Base-by-base conservation (phyloP, 1,140 invertebrate species). In the Brachionus rubens region DNA sequence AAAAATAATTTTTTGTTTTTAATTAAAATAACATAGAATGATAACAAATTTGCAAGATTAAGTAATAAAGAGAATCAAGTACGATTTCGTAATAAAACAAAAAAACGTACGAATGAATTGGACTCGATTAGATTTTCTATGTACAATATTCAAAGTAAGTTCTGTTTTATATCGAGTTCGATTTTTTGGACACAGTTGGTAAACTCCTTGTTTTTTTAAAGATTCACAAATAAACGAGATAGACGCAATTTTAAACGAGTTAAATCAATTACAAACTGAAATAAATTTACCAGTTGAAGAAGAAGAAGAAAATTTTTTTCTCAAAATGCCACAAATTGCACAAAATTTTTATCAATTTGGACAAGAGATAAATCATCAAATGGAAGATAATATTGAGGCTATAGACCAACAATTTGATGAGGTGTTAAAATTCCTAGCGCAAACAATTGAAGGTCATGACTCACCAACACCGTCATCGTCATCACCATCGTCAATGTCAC, bases 101-200 rank as follows among this genome's bases (percentile, higher is more conserved):
- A 43, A 30, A 65, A 65, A 43, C 59, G 59, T 21, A 41, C 59
- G 33, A 21, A 65, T 65, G 59, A 65, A 72, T 33, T 72, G 48
- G 68, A 72, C 43, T 72, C 68, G n/a, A 30, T 72, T 50, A 72
- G 68, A 33, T 48, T 72, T 72, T 72, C 68, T 50, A 72, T 72
- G 68, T 72, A 72, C 48, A 54, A 48, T 54, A 72, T 72, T 48
- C 68, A 72, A 72, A 72, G 68, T 72, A 72, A 48, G 68, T 54
- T 33, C 21, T 30, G 46, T 36, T 26, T 70, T 70, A 43, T n/a
- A n/a, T n/a, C n/a, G n/a, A n/a, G n/a, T n/a, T n/a, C n/a, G n/a
- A n/a, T n/a, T n/a, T n/a, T n/a, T n/a, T n/a, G n/a, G n/a, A n/a
- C n/a, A n/a, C n/a, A n/a, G n/a, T n/a, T n/a, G n/a, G n/a, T n/a